phyloP scores from a whole-genome alignment of 2,797 vertebrate genomes.

The Bovichtus diacanthus region DNA sequence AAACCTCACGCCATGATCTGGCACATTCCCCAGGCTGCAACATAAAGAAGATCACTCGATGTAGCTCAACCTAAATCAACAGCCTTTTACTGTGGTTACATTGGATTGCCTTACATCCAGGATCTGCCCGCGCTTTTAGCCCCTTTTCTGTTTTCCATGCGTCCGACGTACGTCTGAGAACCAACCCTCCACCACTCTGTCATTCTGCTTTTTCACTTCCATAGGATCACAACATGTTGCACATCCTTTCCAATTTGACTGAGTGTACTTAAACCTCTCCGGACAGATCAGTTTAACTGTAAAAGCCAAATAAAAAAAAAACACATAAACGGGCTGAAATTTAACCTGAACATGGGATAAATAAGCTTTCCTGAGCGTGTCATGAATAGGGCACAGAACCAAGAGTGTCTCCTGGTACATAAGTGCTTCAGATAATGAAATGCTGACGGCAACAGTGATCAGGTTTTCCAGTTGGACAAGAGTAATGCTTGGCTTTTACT shows the following conservation, averaged over 20 bases:
- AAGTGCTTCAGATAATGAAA: slow-evolving; percentile 46
- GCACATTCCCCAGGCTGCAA: slow-evolving; percentile 74
- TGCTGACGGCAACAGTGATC: slow-evolving; percentile 35
- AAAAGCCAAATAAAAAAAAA: slow-evolving; percentile 42
- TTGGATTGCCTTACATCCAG: slow-evolving; percentile 60
- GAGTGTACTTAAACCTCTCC: slow-evolving; percentile 18
- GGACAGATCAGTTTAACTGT: slow-evolving; percentile 25
- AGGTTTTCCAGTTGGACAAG: slow-evolving; percentile 33
- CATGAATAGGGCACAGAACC: slow-evolving; percentile 19
- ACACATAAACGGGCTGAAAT: slow-evolving; percentile 32
- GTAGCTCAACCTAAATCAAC: slow-evolving; percentile 74
- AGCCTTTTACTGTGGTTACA: slow-evolving; percentile 70
- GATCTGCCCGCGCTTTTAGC: slow-evolving; percentile 52
- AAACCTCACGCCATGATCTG: slow-evolving; percentile 78
- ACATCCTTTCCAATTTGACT: slow-evolving; percentile 50
- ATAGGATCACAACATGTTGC: slow-evolving; percentile 43
- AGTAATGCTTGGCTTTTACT: slow-evolving; percentile 29
- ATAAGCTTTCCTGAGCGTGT: slow-evolving; percentile 34
- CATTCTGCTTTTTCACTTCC: slow-evolving; percentile 51
- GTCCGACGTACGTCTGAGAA: slow-evolving; percentile 34
- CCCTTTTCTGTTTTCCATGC: slow-evolving; percentile 64
- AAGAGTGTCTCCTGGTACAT: slow-evolving; percentile 14
- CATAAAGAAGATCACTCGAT: slow-evolving; percentile 74
- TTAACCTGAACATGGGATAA: slow-evolving; percentile 28
- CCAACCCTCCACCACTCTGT: slow-evolving; percentile 52